Conservation (phyloP, 2,888 invertebrate genomes). For the Drosophila leonis region DNA sequence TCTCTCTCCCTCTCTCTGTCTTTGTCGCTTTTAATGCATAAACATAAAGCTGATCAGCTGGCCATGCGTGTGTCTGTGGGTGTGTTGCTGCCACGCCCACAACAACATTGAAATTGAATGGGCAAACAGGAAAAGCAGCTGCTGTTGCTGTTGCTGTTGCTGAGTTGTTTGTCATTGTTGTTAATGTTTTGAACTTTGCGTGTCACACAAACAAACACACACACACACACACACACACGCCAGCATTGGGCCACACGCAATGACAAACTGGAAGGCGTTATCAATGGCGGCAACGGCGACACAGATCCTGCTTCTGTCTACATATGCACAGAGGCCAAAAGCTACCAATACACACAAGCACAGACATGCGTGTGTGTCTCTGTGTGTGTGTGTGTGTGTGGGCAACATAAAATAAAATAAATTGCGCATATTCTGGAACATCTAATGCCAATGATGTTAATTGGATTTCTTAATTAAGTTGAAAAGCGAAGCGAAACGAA, state of each 20-base stretch:
- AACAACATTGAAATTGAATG: slow-evolving; percentile 40
- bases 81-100: slow-evolving; percentile 45
- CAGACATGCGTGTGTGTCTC: slow-evolving; percentile 2
- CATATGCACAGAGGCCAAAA: slow-evolving; percentile 36
- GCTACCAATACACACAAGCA: slow-evolving; percentile 18
- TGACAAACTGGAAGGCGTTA: slow-evolving; percentile 43
- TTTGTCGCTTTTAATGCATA: background rate
- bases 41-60: slow-evolving; percentile 41
- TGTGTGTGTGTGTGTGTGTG: slow-evolving; percentile 23
- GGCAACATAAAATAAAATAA: slow-evolving; percentile 64
- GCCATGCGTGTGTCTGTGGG: slow-evolving; percentile 15
- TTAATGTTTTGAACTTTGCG: slow-evolving; percentile 70
- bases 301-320: slow-evolving; percentile 58
- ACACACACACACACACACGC: slow-evolving; percentile 14
- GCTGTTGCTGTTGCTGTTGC: slow-evolving; percentile 23
- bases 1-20: background rate
- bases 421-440: slow-evolving; percentile 75
- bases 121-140: slow-evolving; percentile 45
- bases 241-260: slow-evolving; percentile 37
- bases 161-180: slow-evolving; percentile 66
- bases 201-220: slow-evolving; percentile 35
- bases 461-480: slow-evolving; percentile 80
- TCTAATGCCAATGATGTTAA: slow-evolving; percentile 78
- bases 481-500: slow-evolving; percentile 52
- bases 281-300: slow-evolving; percentile 54